Evolutionary conservation across 2,888 invertebrate genomes (phyloP), one percentile per base, ranked within the genome.

Genomic region (Beris chalybata): DNA sequence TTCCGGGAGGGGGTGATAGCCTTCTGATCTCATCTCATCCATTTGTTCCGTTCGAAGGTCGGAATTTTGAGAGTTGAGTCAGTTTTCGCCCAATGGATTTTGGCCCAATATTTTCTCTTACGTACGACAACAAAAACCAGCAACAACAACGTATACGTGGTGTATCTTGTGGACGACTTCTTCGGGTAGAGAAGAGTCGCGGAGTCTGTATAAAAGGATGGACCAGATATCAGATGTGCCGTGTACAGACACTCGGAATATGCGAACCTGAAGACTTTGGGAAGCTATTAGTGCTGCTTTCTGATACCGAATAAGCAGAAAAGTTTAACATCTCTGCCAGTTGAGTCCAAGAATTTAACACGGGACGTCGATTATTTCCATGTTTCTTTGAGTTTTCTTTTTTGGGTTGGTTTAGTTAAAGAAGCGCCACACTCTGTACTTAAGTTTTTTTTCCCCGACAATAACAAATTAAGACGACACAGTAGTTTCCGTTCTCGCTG

Each of bases 311-410:
- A 38, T 38, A 9, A 38, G 38, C 38, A 9, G 38, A 38, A 38
- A 38, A 38, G 38, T 38, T 38, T 38, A 38, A 7, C 38, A 38
- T 38, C 38, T 58, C 45, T 12, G 67, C 43, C 57, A 67, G 67
- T 67, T 61, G 67, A 67, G 67, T 56, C 50, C 55, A 63, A 57
- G 63, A 67, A 56, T 56, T 64, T 63, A 56, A 63, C 29, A 55
- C 64, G 67, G 48, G 56, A 67, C 67, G 56, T 64, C 44, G 52
- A 12, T 48, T 48, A 22, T 13, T 50, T 45, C 22, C 15, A 13
- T 38, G 38, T 38, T 38, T 38, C 38, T 38, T 38, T 38, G 38
- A 38, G 5, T 38, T 38, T 38, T 38, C 7, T 7, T 38, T n/a
- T 38, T 38, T 38, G 9, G 9, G 38, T 38, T 38, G 38, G 3